These are phyloP conservation scores for Bubalus kerabau DNA, from an alignment of 2,113 vertebrate genomes.

Conservation along the genomic window DNA sequence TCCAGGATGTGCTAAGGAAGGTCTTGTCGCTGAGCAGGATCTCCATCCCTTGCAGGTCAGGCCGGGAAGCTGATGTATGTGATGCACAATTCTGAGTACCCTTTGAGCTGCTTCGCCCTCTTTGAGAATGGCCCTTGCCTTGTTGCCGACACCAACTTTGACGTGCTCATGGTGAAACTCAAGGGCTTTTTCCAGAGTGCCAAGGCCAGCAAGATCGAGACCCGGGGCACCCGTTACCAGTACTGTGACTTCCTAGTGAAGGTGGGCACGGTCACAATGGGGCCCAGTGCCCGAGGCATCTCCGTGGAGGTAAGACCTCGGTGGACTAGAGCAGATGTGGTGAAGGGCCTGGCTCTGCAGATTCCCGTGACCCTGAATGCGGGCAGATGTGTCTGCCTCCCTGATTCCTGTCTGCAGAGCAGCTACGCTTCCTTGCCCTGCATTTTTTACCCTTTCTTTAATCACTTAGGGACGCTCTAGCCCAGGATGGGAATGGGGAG, in stretches of 20 bases:
- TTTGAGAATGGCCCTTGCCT: conserved; percentile 95
- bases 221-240: conserved; percentile 92
- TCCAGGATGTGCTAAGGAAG: neutral
- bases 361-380: neutral
- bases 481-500: neutral
- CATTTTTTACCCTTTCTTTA: neutral
- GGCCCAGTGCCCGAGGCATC: conserved; percentile 94
- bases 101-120: conserved; percentile 93
- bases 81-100: conserved; percentile 98
- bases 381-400: neutral
- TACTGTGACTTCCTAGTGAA: conserved; percentile 97
- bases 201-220: conserved; percentile 98
- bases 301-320: conserved; percentile 90
- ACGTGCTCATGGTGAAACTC: conserved; percentile 96
- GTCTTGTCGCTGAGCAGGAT: neutral
- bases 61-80: conserved; percentile 93
- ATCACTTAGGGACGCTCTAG: neutral
- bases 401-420: neutral
- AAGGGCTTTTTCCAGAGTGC: conserved; percentile 99
- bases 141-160: conserved; percentile 94
- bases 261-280: conserved; percentile 95
- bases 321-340: neutral
- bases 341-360: neutral
- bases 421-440: neutral
- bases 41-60: conserved; percentile 84